Percentiles rank a stretch among this genome's conserved stretches.
Evolutionary conservation across 2,113 vertebrate species (phyloP).

Genomic region (Istiophorus platypterus): DNA sequence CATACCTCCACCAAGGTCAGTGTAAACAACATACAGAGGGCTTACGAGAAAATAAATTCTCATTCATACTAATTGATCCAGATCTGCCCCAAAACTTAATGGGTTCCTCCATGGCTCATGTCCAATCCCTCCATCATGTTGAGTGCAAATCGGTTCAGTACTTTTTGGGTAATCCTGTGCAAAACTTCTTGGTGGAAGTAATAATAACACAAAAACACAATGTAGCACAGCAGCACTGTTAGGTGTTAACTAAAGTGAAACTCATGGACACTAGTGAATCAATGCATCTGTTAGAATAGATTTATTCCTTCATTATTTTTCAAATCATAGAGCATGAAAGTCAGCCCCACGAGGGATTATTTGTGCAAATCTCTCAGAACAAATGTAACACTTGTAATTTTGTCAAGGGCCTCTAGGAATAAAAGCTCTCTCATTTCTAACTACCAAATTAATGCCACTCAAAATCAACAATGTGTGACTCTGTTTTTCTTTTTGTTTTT

Average conservation of each 20-base stretch:
- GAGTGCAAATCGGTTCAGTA: no score
- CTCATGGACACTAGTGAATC: not conserved
- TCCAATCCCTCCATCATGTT: no score
- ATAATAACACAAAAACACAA: not conserved
- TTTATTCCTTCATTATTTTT: not conserved
- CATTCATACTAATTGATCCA: no score
- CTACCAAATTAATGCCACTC: not conserved
- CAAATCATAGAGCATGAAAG: not conserved
- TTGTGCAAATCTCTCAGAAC: not conserved
- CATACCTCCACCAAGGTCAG: no score
- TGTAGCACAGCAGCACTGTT: not conserved
- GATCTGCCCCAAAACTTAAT: no score
- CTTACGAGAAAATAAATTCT: no score
- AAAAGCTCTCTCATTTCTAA: not conserved
- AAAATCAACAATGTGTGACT: not conserved
- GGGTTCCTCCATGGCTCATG: no score
- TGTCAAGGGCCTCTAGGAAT: not conserved
- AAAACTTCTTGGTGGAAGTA: no score
- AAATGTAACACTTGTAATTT: not conserved
- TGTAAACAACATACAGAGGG: no score
- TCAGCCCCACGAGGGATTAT: not conserved
- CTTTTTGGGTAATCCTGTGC: no score
- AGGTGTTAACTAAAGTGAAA: not conserved
- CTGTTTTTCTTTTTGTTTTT: not conserved
- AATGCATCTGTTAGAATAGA: not conserved